These are phyloP conservation scores for Eulemur macaco DNA, from an alignment of 2,113 vertebrate species.

Conservation along the genomic window DNA sequence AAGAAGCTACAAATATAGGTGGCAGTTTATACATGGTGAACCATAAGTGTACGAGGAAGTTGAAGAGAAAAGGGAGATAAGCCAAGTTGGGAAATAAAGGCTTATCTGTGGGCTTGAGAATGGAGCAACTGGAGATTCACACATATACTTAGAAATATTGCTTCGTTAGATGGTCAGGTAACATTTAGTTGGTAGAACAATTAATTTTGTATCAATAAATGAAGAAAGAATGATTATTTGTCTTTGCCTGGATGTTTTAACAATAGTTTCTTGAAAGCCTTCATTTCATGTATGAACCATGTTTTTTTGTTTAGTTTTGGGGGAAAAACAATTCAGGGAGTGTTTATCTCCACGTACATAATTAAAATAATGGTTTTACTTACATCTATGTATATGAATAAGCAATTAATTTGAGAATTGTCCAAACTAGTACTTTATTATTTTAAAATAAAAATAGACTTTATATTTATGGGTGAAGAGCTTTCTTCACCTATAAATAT, in stretches of 20 bases:
- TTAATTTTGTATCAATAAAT: not conserved
- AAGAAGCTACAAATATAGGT: not conserved
- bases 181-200: not conserved
- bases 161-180: not conserved
- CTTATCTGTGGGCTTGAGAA: accelerated
- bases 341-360: not conserved
- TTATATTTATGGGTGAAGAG: not conserved
- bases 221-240: not conserved
- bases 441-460: not conserved
- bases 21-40: not conserved
- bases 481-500: not conserved
- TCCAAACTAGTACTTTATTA: not conserved
- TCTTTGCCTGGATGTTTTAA: not conserved
- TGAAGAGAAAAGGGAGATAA: not conserved
- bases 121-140: not conserved
- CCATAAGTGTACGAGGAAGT: not conserved
- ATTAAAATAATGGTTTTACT: not conserved
- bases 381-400: not conserved
- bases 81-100: not conserved
- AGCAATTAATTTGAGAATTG: not conserved
- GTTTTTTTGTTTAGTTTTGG: not conserved
- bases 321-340: not conserved
- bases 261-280: not conserved
- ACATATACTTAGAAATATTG: not conserved
- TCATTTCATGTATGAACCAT: not conserved